Evolutionary conservation across 64 coral and sea anemone genomes (phyloP).

Genomic region (Actinia equina): DNA sequence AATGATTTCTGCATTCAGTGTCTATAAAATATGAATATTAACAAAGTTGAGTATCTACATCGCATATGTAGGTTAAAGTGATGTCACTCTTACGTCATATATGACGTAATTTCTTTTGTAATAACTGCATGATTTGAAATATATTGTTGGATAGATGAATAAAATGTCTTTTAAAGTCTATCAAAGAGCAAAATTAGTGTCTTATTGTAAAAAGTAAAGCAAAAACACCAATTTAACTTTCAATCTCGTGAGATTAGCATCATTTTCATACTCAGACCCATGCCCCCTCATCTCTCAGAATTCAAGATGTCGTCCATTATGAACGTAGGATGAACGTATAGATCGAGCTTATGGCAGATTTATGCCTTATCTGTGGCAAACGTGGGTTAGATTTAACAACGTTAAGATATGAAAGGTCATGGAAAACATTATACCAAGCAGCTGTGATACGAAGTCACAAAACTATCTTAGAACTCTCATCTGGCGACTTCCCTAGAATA

Average conservation of each 20-base stretch:
- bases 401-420: conserved; percentile 36
- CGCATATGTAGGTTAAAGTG: no score
- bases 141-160: no score
- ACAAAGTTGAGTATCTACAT: no score
- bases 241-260: not conserved
- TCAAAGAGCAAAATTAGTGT: no score
- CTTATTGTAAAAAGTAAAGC: no score
- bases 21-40: no score
- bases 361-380: not conserved
- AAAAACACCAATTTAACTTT: no score
- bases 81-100: no score
- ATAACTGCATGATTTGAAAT: no score
- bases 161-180: no score
- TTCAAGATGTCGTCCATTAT: not conserved
- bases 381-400: not conserved
- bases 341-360: not conserved
- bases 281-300: not conserved
- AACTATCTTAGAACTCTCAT: conserved; percentile 30
- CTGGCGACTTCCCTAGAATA: conserved; percentile 36
- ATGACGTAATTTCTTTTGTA: no score
- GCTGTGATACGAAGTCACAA: conserved; percentile 18
- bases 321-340: not conserved
- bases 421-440: conserved; percentile 38
- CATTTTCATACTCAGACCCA: not conserved
- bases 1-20: no score